Evolutionary conservation across 2,888 invertebrate genomes (phyloP).

Genomic region (Ptycholaimellus sp.): DNA sequence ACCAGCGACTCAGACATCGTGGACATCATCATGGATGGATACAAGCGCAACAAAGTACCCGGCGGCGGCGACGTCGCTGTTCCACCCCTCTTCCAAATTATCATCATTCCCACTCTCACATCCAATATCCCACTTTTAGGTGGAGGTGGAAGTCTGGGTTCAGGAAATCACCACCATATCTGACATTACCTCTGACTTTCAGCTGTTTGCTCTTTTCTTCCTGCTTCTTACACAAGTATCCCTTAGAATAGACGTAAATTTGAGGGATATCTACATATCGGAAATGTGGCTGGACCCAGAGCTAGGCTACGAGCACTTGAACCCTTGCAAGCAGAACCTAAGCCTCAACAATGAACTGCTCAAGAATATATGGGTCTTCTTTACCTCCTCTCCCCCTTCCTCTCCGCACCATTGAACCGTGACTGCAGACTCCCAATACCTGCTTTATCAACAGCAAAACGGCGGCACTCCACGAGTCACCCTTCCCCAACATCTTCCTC

Average conservation of each 20-base stretch:
- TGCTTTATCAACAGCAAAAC: conserved; percentile 5
- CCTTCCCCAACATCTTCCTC: conserved; percentile 5
- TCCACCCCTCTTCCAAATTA: too few relatives aligned
- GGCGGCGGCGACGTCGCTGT: too few relatives aligned
- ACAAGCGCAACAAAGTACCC: too few relatives aligned
- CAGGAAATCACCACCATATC: neutral
- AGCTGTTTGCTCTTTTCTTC: neutral
- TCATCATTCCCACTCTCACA: too few relatives aligned
- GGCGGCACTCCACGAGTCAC: conserved; percentile 3
- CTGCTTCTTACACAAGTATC: too few relatives aligned
- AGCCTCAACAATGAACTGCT: neutral
- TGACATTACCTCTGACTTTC: conserved; percentile 1
- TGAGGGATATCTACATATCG: neutral
- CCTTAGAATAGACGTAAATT: too few relatives aligned
- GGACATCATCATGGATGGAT: too few relatives aligned
- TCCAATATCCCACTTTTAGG: too few relatives aligned
- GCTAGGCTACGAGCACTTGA: neutral
- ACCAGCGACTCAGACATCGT: too few relatives aligned
- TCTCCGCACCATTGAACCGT: too few relatives aligned
- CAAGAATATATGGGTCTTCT: too few relatives aligned
- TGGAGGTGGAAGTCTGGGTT: conserved; percentile 1
- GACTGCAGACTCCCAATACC: conserved; percentile 4
- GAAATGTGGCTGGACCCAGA: neutral
- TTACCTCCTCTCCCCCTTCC: too few relatives aligned
- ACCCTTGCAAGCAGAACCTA: conserved; percentile 1